Evolutionary conservation across 2,113 vertebrate genomes (phyloP), one percentile per base, ranked within the genome.

Genomic region (Sciurus niger): DNA sequence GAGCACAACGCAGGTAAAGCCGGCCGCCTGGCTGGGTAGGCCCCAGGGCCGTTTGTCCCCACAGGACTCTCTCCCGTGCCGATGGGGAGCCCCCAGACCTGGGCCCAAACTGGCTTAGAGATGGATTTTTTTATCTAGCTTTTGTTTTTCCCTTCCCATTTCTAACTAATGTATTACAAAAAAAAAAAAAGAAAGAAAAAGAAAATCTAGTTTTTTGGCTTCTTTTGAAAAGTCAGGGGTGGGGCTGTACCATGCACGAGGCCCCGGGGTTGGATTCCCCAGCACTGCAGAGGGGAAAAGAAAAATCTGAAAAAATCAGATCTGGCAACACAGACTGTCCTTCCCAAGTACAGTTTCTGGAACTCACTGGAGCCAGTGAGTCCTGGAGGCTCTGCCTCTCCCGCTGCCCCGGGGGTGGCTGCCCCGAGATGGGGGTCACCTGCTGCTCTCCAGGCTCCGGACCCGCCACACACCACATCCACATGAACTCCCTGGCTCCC

Each of bases 1-100:
- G 99, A 99, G 17, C 99, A 99, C 96, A 99, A 99, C 17, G 99
- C 99, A 99, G 99, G 99, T 99, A 98, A 98, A 86, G 24, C 14
- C 3, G 1, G 18, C 24, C 4, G 0, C 67, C 32, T 17, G 0
- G 1, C 11, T 0, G 48, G 48, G 48, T 11, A 48, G 51, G 51
- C 51, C 51, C 51, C 13, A 51, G 78, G 89, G 40, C 34, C 17
- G 0, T 4, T 8, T 2, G 1, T 43, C 70, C 60, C 40, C 0
- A 11, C 53, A 17, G 32, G 10, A 8, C 46, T 3, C 51, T 37
- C 34, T 11, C 60, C 3, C 0, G 16, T 32, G 34, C 22, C 24
- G 22, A 1, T 22, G 6, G 40, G 28, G 6, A 22, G n/a, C 12
- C 58, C 28, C 8, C 32, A 14, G 34, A 1, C 2, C 25, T 17